Conservation (phyloP, 2,888 invertebrate genomes). For the Ophion ventricosus region DNA sequence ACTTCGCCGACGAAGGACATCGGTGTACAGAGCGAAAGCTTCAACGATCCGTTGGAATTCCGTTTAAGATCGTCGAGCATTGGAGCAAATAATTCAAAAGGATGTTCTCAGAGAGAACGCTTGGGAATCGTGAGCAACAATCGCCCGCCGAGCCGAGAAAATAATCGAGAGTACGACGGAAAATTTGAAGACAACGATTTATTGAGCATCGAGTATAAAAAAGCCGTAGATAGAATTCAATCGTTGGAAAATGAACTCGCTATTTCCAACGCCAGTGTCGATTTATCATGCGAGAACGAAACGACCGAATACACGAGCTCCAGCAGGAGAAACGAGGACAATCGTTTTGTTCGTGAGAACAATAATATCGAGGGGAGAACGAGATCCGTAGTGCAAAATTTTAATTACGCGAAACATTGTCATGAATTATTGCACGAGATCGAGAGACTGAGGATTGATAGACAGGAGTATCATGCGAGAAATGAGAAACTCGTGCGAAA, state of each 20-base stretch:
- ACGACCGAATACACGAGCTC: constrained; percentile 23
- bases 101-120: not conserved
- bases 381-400: constrained; percentile 20
- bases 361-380: constrained; percentile 38
- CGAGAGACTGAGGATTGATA: constrained; percentile 71
- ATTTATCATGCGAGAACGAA: constrained; percentile 20
- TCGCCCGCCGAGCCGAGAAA: constrained; percentile 7
- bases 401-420: constrained; percentile 42
- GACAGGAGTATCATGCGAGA: constrained; percentile 67
- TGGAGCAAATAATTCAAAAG: constrained; percentile 17
- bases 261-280: constrained; percentile 31
- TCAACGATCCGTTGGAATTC: constrained; percentile 30
- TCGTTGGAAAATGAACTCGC: constrained; percentile 68
- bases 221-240: constrained; percentile 65
- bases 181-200: constrained; percentile 43
- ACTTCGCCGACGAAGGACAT: constrained; percentile 37
- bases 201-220: constrained; percentile 66
- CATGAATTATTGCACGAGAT: constrained; percentile 65
- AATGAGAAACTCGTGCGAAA: constrained; percentile 73
- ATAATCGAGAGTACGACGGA: constrained; percentile 14
- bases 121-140: constrained; percentile 24
- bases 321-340: constrained; percentile 25
- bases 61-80: constrained; percentile 28
- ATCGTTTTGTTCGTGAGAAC: constrained; percentile 32
- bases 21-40: constrained; percentile 38